Conservation (phyloP, 2,113 vertebrate species). For the Sapajus apella region DNA sequence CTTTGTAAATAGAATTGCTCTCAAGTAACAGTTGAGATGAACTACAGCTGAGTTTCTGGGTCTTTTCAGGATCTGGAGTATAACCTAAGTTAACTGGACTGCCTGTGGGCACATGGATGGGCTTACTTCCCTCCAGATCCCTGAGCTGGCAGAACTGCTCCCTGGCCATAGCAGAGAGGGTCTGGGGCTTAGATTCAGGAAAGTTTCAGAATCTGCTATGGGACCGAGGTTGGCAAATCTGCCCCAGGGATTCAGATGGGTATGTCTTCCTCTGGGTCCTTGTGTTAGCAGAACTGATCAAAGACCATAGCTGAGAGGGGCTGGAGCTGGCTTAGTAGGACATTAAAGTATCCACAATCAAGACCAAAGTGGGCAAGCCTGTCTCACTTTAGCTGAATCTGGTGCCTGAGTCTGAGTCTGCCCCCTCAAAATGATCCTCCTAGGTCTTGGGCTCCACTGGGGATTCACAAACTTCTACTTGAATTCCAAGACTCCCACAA, state of each 20-base stretch:
- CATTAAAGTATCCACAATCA: no score
- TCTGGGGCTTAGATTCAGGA: no score
- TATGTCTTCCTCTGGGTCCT: not conserved
- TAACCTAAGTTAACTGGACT: no score
- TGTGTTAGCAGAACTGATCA: not conserved
- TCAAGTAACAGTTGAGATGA: not conserved
- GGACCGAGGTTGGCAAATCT: not conserved
- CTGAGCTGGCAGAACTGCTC: not conserved
- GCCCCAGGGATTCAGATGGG: not conserved
- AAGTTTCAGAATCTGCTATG: not conserved
- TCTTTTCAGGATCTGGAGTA: not conserved
- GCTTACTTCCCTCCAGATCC: not conserved
- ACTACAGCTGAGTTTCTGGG: not conserved
- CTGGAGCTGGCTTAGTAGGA: not conserved
- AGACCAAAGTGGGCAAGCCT: not conserved
- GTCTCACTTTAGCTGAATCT: no score
- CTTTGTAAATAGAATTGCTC: not conserved
- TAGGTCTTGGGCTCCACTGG: not conserved
- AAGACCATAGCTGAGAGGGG: not conserved
- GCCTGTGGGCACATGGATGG: not conserved
- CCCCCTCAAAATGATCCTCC: not conserved
- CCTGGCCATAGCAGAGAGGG: not conserved
- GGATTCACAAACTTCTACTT: not conserved
- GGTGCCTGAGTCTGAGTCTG: not conserved
- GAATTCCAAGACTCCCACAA: not conserved